Evolutionary conservation across 2,113 vertebrate species (phyloP).

Genomic region (Phylloscopus trochilus): DNA sequence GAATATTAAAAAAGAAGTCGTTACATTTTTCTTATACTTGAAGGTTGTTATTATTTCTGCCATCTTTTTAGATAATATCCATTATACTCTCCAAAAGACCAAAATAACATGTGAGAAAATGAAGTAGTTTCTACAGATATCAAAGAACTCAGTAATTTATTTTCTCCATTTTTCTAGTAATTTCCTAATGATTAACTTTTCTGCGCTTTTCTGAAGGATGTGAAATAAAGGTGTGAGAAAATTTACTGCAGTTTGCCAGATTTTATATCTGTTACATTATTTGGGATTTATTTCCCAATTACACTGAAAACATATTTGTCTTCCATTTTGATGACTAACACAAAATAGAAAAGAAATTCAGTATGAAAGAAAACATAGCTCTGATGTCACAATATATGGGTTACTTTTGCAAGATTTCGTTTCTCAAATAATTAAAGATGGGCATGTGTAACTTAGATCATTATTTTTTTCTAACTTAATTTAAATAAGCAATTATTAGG

Average conservation of each 20-base stretch:
- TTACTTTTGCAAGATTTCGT: neutral
- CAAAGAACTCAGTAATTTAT: neutral
- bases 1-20: neutral
- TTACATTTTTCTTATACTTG: neutral
- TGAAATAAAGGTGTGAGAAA: neutral
- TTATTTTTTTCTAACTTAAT: neutral
- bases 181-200: neutral
- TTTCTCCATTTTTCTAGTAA: neutral
- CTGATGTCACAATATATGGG: neutral
- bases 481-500: neutral
- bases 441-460: neutral
- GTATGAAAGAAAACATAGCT: neutral
- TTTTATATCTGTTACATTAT: neutral
- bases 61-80: neutral
- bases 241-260: neutral
- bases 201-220: neutral
- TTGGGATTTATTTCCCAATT: neutral
- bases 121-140: neutral
- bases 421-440: neutral
- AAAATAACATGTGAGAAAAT: neutral
- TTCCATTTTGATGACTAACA: neutral
- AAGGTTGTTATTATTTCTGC: neutral
- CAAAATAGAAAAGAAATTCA: neutral
- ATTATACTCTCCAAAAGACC: neutral
- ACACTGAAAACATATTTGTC: neutral